Evolutionary conservation across 2,888 invertebrate genomes (phyloP), one percentile per base, ranked within the genome.

Genomic region (Melanophora roralis): DNA sequence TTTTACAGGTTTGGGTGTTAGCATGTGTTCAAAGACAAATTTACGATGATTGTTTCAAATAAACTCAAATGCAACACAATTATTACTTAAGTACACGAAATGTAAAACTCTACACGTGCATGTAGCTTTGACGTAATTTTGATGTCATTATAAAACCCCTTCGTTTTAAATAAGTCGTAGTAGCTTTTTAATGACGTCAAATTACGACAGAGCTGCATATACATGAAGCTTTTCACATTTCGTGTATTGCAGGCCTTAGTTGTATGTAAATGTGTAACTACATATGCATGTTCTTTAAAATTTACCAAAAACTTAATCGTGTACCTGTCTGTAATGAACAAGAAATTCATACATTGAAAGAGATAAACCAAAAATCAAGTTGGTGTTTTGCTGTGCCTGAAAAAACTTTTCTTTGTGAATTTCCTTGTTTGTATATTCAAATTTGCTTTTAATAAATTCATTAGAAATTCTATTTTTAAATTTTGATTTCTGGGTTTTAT

Each of bases 51-150:
- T 21, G 27, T 34, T 19, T 60, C 27, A 47, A 64, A 64, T 19
- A 27, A 65, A 74, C 60, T 62, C 55, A 53, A 75, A 68, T 60
- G 53, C 45, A 76, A 64, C 71, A 55, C 57, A 77, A 51, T 75
- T 68, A 71, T 40, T 60, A 53, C 40, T 51, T 7, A 53, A 16
- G 62, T 57, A 21, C 32, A 38, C 7, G 8, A 27, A 27, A 27
- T 5, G 27, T 27, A 27, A 27, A 27, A 27, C 27, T 5, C 27
- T 27, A 27, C 27, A 6, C 6, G 6, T 27, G 27, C 6, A 27
- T 27, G 27, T 6, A n/a, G n/a, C n/a, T n/a, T n/a, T n/a, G n/a
- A n/a, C n/a, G n/a, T n/a, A n/a, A n/a, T n/a, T n/a, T n/a, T n/a
- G n/a, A n/a, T n/a, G n/a, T n/a, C n/a, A n/a, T n/a, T n/a, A n/a